Percentiles rank a stretch among this genome's conserved stretches.
Conservation (phyloP, 2,888 invertebrate species). For the Cerastoderma edule region DNA sequence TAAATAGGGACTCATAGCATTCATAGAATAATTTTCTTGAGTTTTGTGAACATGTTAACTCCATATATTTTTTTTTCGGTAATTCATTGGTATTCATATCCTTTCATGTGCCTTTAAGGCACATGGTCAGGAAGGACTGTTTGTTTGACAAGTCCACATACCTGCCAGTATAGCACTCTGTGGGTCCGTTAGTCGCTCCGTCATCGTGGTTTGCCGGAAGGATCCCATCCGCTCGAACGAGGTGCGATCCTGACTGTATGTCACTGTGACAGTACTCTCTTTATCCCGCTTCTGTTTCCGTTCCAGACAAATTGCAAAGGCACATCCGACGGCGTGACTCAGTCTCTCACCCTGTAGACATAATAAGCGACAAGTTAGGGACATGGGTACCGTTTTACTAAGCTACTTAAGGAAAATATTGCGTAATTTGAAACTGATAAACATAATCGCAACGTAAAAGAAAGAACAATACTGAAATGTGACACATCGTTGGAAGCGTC, state of each 20-base stretch:
- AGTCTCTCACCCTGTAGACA: conserved; percentile 93
- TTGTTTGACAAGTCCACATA: too few species aligned
- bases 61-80: too few species aligned
- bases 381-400: not conserved
- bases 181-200: conserved; percentile 90
- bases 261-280: conserved; percentile 86
- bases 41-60: too few species aligned
- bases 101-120: too few species aligned
- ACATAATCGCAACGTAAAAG: not conserved
- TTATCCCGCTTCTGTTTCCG: conserved; percentile 98
- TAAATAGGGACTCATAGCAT: too few species aligned
- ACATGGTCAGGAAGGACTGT: too few species aligned
- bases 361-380: not conserved
- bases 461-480: too few species aligned
- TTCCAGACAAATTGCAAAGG: conserved; percentile 98
- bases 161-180: conserved; percentile 86
- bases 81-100: too few species aligned
- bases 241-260: conserved; percentile 84
- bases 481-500: too few species aligned
- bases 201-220: conserved; percentile 91
- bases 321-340: conserved; percentile 99
- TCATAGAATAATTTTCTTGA: too few species aligned
- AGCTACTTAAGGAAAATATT: too few species aligned
- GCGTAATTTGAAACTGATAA: not conserved
- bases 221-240: conserved; percentile 97